Conservation (phyloP, 1,140 invertebrate genomes). For the Acarapis woodi region DNA sequence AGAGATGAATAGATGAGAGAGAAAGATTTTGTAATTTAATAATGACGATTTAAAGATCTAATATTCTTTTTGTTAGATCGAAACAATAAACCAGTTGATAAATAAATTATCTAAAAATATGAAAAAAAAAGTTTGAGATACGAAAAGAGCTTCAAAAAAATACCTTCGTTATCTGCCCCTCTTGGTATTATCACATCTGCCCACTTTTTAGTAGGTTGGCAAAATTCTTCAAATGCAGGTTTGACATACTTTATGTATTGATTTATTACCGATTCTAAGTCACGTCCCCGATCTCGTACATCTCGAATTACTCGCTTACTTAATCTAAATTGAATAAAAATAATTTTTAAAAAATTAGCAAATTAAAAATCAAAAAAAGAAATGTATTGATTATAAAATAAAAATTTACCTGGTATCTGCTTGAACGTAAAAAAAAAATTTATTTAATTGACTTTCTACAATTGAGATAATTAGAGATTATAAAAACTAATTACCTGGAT, state of each 20-base stretch:
- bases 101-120: too few relatives aligned
- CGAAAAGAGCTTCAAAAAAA: too few relatives aligned
- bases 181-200: constrained; percentile 96
- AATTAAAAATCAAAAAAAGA: constrained; percentile 10
- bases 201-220: constrained; percentile 89
- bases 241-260: constrained; percentile 95
- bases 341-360: not conserved
- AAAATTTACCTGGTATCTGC: constrained; percentile 1
- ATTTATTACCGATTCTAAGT: constrained; percentile 71
- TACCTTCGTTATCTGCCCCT: constrained; percentile 81
- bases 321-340: not conserved
- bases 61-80: not conserved
- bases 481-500: constrained; percentile 42
- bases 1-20: too few relatives aligned
- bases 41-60: not conserved
- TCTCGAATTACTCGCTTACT: constrained; percentile 49
- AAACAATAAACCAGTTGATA: too few relatives aligned
- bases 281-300: constrained; percentile 67
- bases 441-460: constrained; percentile 6
- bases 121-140: too few relatives aligned
- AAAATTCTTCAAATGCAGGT: constrained; percentile 97
- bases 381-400: constrained; percentile 3
- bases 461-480: not conserved
- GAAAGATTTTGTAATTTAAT: too few relatives aligned
- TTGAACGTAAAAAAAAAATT: not conserved